Evolutionary conservation across 1,140 invertebrate genomes (phyloP).

Genomic region (Harlomillsia oculata): DNA sequence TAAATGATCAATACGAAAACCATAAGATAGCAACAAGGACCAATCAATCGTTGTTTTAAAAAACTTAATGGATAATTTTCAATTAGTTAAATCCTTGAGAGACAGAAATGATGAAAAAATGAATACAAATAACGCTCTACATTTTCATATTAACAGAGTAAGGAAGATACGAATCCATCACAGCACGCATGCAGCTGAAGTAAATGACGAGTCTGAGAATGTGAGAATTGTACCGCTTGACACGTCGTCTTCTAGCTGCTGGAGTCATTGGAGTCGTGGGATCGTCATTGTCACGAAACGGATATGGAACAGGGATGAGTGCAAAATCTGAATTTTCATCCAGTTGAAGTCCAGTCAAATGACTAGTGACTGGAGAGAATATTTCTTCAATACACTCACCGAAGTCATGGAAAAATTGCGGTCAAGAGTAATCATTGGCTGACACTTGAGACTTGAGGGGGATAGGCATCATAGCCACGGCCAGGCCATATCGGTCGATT

Average conservation of each 20-base stretch:
- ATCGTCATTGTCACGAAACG: background rate
- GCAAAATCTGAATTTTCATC: constrained; percentile 6
- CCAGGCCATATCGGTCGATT: constrained; percentile 37
- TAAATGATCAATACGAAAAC: background rate
- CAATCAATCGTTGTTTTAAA: background rate
- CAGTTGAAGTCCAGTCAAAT: background rate
- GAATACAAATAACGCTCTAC: background rate
- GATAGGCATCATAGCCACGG: constrained; percentile 36
- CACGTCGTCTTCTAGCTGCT: constrained; percentile 1
- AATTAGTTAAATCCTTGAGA: background rate
- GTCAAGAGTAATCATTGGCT: constrained; percentile 30
- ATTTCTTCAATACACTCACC: constrained; percentile 26
- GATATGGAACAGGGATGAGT: background rate
- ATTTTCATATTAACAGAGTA: constrained; percentile 18
- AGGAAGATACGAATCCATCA: constrained; percentile 23
- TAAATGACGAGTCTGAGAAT: constrained; percentile 27
- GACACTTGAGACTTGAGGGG: constrained; percentile 30
- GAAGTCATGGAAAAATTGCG: constrained; percentile 27
- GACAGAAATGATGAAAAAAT: background rate
- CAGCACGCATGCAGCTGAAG: constrained; percentile 26
- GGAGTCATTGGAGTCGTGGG: background rate
- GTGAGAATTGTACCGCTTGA: constrained; percentile 11
- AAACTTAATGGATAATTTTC: background rate
- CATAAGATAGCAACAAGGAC: background rate
- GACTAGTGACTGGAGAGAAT: constrained; percentile 13